These are phyloP conservation scores for Erythrocercus mccallii DNA, from an alignment of 2,113 vertebrate species.

Conservation along the genomic window DNA sequence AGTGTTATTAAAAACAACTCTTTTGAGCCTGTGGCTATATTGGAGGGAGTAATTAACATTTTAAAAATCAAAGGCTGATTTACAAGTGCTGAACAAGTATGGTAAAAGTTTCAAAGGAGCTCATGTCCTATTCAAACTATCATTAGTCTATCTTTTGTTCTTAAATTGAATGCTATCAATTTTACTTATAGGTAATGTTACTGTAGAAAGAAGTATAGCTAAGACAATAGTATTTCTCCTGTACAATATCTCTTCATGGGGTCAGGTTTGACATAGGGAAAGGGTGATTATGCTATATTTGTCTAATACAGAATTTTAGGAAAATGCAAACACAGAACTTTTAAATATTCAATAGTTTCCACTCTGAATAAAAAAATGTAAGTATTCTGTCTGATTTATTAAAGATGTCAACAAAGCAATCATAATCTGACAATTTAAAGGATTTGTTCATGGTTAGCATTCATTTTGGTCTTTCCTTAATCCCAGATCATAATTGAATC, in stretches of 20 bases:
- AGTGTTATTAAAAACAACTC: background rate
- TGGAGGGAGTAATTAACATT: background rate
- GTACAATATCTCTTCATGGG: background rate
- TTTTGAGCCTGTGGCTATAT: background rate
- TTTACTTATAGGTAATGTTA: background rate
- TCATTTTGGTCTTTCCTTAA: background rate
- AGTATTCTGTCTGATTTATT: constrained; percentile 8
- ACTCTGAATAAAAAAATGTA: background rate
- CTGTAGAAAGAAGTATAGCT: background rate
- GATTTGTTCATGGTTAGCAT: background rate
- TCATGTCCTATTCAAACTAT: background rate
- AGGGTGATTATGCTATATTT: background rate
- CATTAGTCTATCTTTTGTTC: background rate
- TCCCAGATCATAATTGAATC: background rate
- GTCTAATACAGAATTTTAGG: background rate
- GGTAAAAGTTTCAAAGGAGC: background rate
- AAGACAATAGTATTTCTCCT: background rate
- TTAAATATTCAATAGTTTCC: constrained; percentile 3
- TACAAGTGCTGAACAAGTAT: background rate
- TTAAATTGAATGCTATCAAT: constrained; percentile 1
- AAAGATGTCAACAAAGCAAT: background rate
- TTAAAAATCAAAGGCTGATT: background rate
- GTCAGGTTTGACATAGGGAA: background rate
- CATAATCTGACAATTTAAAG: constrained; percentile 6
- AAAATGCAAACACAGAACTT: background rate